A percentile compares a stretch with the other conserved stretches of the same genome.
Evolutionary conservation across 2,797 vertebrate species (phyloP).

Genomic region (Rhinatrema bivittatum): DNA sequence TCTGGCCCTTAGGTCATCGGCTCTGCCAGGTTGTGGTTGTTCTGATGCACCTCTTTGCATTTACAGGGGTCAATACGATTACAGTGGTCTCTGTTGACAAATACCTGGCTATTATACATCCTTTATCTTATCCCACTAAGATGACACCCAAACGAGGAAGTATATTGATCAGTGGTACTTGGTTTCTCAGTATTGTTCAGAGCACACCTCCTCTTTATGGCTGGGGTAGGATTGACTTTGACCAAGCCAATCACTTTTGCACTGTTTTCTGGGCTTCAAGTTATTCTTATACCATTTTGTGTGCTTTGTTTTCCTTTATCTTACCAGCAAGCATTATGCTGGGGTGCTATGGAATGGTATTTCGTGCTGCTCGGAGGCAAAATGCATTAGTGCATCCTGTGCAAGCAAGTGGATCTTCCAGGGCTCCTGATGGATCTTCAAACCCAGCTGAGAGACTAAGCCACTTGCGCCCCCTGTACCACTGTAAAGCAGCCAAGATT

Average conservation of each 20-base stretch:
- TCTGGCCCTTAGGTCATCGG: constrained; percentile 72
- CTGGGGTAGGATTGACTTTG: constrained; percentile 76
- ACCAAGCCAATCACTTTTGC: constrained; percentile 66
- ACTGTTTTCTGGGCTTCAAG: constrained; percentile 78
- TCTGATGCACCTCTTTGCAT: constrained; percentile 85
- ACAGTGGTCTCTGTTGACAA: constrained; percentile 79
- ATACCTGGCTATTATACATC: constrained; percentile 84
- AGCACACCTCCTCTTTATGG: constrained; percentile 80
- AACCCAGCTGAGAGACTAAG: constrained; percentile 24
- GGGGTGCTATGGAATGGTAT: constrained; percentile 82
- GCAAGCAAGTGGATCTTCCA: constrained; percentile 43
- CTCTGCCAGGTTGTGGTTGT: constrained; percentile 77
- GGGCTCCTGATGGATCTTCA: constrained; percentile 17
- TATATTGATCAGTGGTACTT: constrained; percentile 73
- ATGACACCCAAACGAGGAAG: constrained; percentile 77
- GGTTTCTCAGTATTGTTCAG: constrained; percentile 73
- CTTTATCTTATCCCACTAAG: constrained; percentile 75
- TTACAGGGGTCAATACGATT: constrained; percentile 80
- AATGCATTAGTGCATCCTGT: constrained; percentile 76
- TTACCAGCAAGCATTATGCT: constrained; percentile 75
- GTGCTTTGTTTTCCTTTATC: constrained; percentile 72
- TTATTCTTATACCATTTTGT: constrained; percentile 67
- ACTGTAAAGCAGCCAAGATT: constrained; percentile 80
- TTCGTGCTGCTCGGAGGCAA: constrained; percentile 73
- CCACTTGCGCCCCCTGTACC: constrained; percentile 64